A percentile compares a stretch with the other conserved stretches of the same genome.
phyloP scores from a whole-genome alignment of 2,797 vertebrate genomes.

The Argya squamiceps region DNA sequence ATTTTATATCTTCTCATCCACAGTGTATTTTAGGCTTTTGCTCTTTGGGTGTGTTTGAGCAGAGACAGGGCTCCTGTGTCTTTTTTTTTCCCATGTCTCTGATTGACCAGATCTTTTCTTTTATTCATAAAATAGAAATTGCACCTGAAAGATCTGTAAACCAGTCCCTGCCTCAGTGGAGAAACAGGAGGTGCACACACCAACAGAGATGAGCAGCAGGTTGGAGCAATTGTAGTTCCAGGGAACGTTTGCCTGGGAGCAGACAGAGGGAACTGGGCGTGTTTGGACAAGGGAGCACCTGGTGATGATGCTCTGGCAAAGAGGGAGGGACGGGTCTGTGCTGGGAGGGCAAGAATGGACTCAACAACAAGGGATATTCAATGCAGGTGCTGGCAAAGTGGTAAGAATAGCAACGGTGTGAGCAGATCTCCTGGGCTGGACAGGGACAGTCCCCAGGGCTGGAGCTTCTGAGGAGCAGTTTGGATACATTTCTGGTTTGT shows the following conservation, averaged over 20 bases:
- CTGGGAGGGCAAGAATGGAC: not conserved
- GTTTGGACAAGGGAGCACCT: not conserved
- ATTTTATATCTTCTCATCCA: not conserved
- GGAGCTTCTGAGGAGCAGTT: not conserved
- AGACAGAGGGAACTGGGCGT: not conserved
- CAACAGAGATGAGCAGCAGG: not conserved
- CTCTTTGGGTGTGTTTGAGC: accelerated
- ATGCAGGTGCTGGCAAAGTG: accelerated
- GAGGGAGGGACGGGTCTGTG: not conserved
- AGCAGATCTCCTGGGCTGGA: not conserved
- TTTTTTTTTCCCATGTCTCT: not conserved
- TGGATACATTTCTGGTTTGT: not conserved
- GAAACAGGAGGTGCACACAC: not conserved
- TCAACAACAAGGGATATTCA: not conserved
- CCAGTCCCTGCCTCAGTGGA: not conserved
- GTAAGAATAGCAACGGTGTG: not conserved
- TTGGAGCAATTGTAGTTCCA: accelerated
- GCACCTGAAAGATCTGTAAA: not conserved
- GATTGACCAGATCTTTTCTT: not conserved
- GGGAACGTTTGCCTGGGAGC: accelerated
- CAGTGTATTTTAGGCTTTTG: not conserved
- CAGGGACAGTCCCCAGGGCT: not conserved
- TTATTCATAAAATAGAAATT: not conserved
- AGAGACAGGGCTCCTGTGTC: not conserved
- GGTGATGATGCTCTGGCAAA: not conserved